These are phyloP conservation scores for Cherax destructor DNA, from an alignment of 1,140 invertebrate genomes.

Conservation along the genomic window DNA sequence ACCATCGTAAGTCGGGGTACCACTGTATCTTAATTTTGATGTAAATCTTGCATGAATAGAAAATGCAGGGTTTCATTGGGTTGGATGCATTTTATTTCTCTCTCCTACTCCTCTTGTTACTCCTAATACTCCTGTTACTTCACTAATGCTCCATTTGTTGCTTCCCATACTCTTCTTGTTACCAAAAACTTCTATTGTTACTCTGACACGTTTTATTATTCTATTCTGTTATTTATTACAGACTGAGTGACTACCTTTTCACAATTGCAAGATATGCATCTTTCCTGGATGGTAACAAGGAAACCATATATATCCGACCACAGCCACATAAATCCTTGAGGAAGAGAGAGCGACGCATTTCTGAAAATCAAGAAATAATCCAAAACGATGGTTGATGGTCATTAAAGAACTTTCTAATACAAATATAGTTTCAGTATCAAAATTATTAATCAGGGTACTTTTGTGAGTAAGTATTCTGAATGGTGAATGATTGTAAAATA, in stretches of 20 bases:
- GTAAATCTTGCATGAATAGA: no score
- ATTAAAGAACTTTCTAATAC: not conserved
- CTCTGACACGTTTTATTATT: no score
- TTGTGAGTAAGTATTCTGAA: not conserved
- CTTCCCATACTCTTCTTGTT: no score
- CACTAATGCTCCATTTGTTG: not conserved
- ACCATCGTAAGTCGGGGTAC: no score
- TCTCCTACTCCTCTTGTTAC: no score
- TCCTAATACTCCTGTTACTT: no score
- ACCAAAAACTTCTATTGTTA: no score
- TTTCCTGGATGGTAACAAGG: constrained; percentile 64
- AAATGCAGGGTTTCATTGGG: no score
- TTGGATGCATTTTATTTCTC: no score
- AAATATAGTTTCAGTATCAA: not conserved
- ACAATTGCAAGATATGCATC: constrained; percentile 80
- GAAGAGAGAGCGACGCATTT: not conserved
- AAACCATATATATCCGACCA: constrained; percentile 71
- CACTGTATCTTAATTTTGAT: no score
- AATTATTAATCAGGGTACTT: not conserved
- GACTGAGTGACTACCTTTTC: constrained; percentile 84
- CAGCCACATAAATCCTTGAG: not conserved
- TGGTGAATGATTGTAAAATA: not conserved
- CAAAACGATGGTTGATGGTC: constrained; percentile 6
- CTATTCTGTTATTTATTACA: constrained; percentile 68
- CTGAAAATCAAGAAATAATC: constrained; percentile 39